Percentiles rank a stretch among this genome's conserved stretches.
Conservation (phyloP, 2,113 vertebrate genomes). For the Notarius lentiginosus region DNA sequence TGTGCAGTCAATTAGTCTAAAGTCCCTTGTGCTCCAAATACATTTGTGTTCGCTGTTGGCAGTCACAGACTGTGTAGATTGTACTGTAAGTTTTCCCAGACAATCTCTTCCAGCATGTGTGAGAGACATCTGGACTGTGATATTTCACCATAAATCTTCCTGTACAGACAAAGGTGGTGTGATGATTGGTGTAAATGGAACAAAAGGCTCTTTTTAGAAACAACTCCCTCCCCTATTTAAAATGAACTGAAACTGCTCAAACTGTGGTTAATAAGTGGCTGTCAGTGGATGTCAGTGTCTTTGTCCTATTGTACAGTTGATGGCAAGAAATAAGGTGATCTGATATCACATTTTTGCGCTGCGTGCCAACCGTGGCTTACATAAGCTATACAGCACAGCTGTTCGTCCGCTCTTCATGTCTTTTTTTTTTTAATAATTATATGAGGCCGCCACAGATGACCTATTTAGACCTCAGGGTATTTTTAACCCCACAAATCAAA, state of each 20-base stretch:
- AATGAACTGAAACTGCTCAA: neutral
- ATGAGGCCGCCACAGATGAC: conserved; percentile 49
- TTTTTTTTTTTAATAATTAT: conserved; percentile 54
- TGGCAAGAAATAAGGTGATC: conserved; percentile 49
- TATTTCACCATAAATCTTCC: conserved; percentile 35
- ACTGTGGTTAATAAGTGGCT: neutral
- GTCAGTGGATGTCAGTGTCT: neutral
- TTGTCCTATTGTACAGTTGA: conserved; percentile 13
- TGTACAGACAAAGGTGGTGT: conserved; percentile 37
- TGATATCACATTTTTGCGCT: conserved; percentile 45
- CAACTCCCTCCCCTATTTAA: neutral
- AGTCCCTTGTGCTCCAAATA: conserved; percentile 39
- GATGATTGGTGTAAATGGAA: conserved; percentile 40
- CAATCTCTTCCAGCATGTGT: conserved; percentile 17
- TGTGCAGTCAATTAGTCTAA: conserved; percentile 48
- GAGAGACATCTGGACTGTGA: conserved; percentile 35
- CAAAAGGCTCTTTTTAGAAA: conserved; percentile 28
- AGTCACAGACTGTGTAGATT: conserved; percentile 42
- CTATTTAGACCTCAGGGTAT: conserved; percentile 45
- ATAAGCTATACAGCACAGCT: conserved; percentile 50
- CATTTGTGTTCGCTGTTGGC: conserved; percentile 41
- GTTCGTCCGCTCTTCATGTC: conserved; percentile 54
- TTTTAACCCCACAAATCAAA: conserved; percentile 51
- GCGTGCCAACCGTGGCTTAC: conserved; percentile 40
- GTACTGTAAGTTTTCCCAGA: conserved; percentile 45